phyloP scores from a whole-genome alignment of 92 coral and sea anemone species.

The Palythoa caribaeorum region DNA sequence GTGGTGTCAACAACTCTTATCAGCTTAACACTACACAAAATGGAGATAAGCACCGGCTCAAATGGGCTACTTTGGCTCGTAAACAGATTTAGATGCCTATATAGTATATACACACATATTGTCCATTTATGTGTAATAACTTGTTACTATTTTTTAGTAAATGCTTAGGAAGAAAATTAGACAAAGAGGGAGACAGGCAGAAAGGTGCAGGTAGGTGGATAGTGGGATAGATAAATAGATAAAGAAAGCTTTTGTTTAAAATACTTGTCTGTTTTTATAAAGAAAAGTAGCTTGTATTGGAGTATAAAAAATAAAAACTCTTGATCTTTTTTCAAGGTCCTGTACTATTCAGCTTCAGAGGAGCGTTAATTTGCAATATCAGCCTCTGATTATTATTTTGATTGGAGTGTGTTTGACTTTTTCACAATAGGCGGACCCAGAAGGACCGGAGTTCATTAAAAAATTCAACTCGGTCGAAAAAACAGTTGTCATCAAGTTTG shows the following conservation, averaged over 20 bases:
- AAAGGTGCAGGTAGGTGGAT: background rate
- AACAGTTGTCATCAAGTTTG: conserved; percentile 68
- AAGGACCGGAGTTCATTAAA: conserved; percentile 77
- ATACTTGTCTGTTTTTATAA: too few species aligned
- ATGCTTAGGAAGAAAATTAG: background rate
- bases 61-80: too few species aligned
- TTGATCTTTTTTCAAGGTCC: too few species aligned
- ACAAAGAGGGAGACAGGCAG: background rate
- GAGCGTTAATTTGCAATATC: background rate
- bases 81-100: too few species aligned
- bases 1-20: too few species aligned
- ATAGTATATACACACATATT: too few species aligned
- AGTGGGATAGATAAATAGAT: background rate
- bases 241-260: background rate
- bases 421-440: conserved; percentile 75
- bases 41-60: too few species aligned
- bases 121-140: too few species aligned
- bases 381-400: background rate
- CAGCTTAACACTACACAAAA: too few species aligned
- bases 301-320: too few species aligned
- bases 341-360: background rate
- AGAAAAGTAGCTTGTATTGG: too few species aligned
- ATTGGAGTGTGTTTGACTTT: background rate
- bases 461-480: conserved; percentile 74
- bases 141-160: background rate